Percentiles rank a stretch among this genome's conserved stretches.
These are phyloP conservation scores for Melanocharis versteri DNA, from an alignment of 2,113 vertebrate species.

Conservation along the genomic window DNA sequence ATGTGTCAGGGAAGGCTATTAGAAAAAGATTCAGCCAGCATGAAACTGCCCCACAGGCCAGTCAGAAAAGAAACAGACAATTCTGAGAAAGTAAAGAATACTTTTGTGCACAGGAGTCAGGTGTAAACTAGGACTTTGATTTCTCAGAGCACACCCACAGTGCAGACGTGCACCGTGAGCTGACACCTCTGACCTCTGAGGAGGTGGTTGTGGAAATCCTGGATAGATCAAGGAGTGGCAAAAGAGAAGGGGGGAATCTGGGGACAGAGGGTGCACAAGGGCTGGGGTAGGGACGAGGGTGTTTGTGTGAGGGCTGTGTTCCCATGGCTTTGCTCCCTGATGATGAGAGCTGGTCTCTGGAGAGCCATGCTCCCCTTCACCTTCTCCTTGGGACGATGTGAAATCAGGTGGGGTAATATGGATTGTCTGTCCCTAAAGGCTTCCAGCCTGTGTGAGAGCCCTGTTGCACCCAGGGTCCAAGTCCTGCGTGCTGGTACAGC, in stretches of 20 bases:
- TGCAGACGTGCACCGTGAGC: neutral
- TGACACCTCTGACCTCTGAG: neutral
- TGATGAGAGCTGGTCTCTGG: neutral
- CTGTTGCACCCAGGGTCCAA: too few relatives aligned
- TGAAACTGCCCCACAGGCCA: neutral
- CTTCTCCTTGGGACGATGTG: neutral
- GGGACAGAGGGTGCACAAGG: neutral
- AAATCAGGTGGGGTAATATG: neutral
- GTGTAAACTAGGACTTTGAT: fast-evolving
- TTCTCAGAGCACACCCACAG: neutral
- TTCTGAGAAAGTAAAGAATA: neutral
- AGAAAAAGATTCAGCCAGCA: neutral
- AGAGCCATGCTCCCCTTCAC: neutral
- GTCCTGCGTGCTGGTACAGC: fast-evolving
- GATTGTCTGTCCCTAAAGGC: neutral
- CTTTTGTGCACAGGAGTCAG: neutral
- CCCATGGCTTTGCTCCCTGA: neutral
- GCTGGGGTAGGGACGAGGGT: neutral
- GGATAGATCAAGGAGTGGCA: neutral
- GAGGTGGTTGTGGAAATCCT: neutral
- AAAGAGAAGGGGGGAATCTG: neutral
- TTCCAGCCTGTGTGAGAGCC: neutral
- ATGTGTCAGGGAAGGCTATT: neutral
- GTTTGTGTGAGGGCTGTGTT: neutral
- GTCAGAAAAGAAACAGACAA: neutral